phyloP scores from a whole-genome alignment of 2,888 invertebrate genomes.

The Ormyrus labotus region DNA sequence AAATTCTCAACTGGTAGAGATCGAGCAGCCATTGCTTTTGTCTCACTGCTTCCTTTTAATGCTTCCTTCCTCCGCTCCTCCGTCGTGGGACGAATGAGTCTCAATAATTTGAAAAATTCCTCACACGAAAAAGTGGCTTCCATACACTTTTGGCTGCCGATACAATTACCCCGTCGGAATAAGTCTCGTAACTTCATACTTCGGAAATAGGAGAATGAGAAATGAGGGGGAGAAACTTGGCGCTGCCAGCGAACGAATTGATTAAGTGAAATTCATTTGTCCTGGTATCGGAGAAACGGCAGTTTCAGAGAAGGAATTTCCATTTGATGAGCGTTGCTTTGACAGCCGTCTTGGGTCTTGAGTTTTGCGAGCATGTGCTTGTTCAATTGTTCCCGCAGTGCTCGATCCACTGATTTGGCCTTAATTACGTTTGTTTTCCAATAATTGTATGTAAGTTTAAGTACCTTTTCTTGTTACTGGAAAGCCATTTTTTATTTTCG shows the following conservation, averaged over 20 bases:
- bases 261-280: conserved; percentile 32
- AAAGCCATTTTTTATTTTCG: no score
- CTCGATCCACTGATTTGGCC: not conserved
- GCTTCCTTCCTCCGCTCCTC: not conserved
- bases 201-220: no score
- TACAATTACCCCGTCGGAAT: no score
- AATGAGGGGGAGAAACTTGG: not conserved
- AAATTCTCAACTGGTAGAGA: conserved; percentile 41
- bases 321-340: conserved; percentile 10
- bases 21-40: conserved; percentile 14
- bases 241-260: not conserved
- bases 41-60: conserved; percentile 12
- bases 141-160: no score
- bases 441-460: no score
- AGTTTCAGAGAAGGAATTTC: conserved; percentile 13
- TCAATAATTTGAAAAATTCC: conserved; percentile 47
- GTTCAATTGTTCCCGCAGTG: no score
- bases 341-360: not conserved
- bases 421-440: not conserved
- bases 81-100: not conserved
- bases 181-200: no score
- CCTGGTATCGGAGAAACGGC: not conserved
- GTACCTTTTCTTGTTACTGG: no score
- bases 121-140: not conserved
- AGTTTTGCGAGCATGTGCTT: no score